phyloP scores from a whole-genome alignment of 1,140 invertebrate genomes.

The Asobara japonica region DNA sequence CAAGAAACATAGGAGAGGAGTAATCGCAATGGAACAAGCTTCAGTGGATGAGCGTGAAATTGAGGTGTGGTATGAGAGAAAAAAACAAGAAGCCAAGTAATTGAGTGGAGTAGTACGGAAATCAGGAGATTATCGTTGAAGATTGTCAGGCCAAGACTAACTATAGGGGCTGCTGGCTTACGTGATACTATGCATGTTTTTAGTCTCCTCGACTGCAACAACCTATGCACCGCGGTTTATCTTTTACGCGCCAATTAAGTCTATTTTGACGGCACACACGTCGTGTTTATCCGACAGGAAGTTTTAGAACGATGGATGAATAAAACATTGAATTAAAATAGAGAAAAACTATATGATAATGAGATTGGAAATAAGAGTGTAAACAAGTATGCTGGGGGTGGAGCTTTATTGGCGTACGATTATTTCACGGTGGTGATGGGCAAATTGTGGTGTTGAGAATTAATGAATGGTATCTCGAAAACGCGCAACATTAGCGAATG shows the following conservation, averaged over 20 bases:
- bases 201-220: neutral
- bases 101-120: too few relatives aligned
- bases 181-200: neutral
- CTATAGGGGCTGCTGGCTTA: neutral
- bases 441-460: too few relatives aligned
- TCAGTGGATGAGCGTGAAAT: too few relatives aligned
- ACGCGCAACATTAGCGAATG: too few relatives aligned
- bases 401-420: too few relatives aligned
- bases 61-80: too few relatives aligned
- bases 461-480: too few relatives aligned
- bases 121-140: neutral
- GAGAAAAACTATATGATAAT: neutral
- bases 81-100: too few relatives aligned
- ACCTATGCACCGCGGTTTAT: neutral
- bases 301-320: neutral
- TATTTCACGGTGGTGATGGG: too few relatives aligned
- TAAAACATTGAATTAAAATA: neutral
- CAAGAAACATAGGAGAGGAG: too few relatives aligned
- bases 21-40: too few relatives aligned
- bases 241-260: neutral
- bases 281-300: neutral
- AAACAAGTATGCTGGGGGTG: neutral
- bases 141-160: neutral
- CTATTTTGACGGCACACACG: constrained; percentile 3
- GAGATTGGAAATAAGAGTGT: neutral